Evolutionary conservation across 2,113 vertebrate genomes (phyloP), one percentile per base, ranked within the genome.

Genomic region (Tringa solitaria): DNA sequence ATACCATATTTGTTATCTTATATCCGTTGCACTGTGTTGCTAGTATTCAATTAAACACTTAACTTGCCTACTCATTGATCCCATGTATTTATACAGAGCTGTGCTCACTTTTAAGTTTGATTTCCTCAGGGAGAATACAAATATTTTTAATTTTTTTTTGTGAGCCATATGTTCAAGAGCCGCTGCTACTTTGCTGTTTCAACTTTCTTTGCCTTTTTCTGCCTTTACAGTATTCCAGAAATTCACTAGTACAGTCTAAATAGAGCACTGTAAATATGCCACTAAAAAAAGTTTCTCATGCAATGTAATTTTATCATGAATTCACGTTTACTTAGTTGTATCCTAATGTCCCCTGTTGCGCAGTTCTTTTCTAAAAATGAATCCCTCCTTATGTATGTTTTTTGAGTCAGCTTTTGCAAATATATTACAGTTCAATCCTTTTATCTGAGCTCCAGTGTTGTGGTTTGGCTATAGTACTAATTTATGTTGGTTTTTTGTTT

Each of bases 181-280:
- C 1, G 0, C 74, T 80, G 41, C 21, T 73, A 27, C 45, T 82
- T 93, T 61, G 39, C 69, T 88, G 53, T 76, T 91, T 87, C 43
- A 76, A 96, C 85, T 95, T 96, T 87, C 56, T 91, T 93, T 90
- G 91, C 87, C 93, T 95, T 94, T 96, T 96, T 59, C 81, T 93
- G 84, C 75, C 50, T 76, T 93, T 85, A 54, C 21, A 48, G 27
- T 50, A 27, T 67, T 95, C 59, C 63, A 95, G 68, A 59, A 57
- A 77, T 83, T 83, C 85, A 43, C 46, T 41, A 59, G 33, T 69
- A 39, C 24, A 30, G 41, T 77, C 61, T 90, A 96, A 93, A 90
- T 19, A 90, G 41, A 84, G 37, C 45, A 30, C 50, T 57, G 14
- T 69, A 87, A 89, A 82, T 65, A 90, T 30, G 30, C 8, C 74